phyloP scores from a whole-genome alignment of 2,113 vertebrate species.

The Xenopus borealis region DNA sequence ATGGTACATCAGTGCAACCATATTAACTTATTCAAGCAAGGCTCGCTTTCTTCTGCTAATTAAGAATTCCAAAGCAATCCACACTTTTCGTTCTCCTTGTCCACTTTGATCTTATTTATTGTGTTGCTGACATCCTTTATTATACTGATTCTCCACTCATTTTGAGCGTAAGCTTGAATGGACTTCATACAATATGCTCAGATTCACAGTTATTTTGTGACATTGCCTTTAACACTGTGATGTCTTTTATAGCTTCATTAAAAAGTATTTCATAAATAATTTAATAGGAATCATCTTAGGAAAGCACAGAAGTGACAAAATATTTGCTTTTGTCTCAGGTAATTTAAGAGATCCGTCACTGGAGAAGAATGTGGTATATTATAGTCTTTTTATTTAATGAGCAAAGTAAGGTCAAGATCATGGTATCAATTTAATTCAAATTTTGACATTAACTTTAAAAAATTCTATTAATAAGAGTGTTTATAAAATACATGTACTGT shows the following conservation, averaged over 20 bases:
- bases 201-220: slow-evolving; percentile 53
- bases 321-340: slow-evolving; percentile 47
- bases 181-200: slow-evolving; percentile 51
- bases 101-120: slow-evolving; percentile 64
- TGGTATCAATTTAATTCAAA: slow-evolving; percentile 22
- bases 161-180: slow-evolving; percentile 57
- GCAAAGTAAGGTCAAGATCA: slow-evolving; percentile 60
- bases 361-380: slow-evolving; percentile 61
- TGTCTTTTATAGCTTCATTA: slow-evolving; percentile 62
- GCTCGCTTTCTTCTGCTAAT: slow-evolving; percentile 53
- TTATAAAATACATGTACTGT: no score
- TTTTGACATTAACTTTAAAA: no score
- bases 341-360: slow-evolving; percentile 65
- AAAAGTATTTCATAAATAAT: slow-evolving; percentile 70
- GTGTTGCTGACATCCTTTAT: slow-evolving; percentile 59
- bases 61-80: slow-evolving; percentile 55
- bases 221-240: slow-evolving; percentile 57
- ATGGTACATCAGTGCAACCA: slow-evolving; percentile 13
- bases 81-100: slow-evolving; percentile 54
- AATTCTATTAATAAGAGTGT: no score
- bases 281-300: slow-evolving; percentile 64
- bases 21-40: slow-evolving; percentile 41
- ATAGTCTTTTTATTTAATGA: slow-evolving; percentile 68
- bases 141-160: slow-evolving; percentile 52
- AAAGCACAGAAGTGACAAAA: slow-evolving; percentile 67